A percentile compares a stretch with the other conserved stretches of the same genome.
Evolutionary conservation across 2,888 invertebrate species (phyloP).

Genomic region (Drosophila borealis): DNA sequence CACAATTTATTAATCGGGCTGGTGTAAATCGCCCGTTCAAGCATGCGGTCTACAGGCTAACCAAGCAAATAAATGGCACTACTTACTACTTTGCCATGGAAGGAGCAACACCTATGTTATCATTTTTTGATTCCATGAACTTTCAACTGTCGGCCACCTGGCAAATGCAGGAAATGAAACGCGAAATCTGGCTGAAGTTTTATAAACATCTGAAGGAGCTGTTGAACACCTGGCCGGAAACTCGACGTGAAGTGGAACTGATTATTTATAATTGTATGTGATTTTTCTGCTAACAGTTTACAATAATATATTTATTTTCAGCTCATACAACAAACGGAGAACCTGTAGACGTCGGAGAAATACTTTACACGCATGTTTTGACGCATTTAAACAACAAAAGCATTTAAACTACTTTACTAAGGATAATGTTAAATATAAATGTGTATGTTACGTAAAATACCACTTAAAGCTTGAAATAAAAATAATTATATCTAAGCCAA

Average conservation of each 20-base stretch:
- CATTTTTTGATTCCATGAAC: constrained; percentile 77
- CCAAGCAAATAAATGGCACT: constrained; percentile 56
- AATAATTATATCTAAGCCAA: not conserved
- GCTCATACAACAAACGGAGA: constrained; percentile 65
- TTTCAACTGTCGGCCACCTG: constrained; percentile 66
- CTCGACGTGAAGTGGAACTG: constrained; percentile 70
- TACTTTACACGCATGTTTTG: constrained; percentile 47
- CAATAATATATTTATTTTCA: constrained; percentile 30
- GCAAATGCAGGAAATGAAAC: constrained; percentile 78
- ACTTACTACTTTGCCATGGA: constrained; percentile 80
- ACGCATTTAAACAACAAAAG: constrained; percentile 28
- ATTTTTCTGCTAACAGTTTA: not conserved
- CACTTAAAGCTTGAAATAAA: too few relatives aligned
- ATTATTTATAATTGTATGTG: constrained; percentile 77
- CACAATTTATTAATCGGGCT: constrained; percentile 71
- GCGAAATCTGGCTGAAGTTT: constrained; percentile 82
- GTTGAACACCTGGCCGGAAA: constrained; percentile 72
- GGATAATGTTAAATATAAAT: not conserved
- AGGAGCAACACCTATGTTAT: constrained; percentile 83
- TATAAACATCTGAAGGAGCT: constrained; percentile 70
- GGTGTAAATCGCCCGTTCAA: constrained; percentile 79
- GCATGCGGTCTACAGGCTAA: constrained; percentile 80
- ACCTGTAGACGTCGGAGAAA: constrained; percentile 70
- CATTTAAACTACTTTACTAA: not conserved
- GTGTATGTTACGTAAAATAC: not conserved